Evolutionary conservation across 2,888 invertebrate genomes (phyloP).

Genomic region (Ormyrus rosae): DNA sequence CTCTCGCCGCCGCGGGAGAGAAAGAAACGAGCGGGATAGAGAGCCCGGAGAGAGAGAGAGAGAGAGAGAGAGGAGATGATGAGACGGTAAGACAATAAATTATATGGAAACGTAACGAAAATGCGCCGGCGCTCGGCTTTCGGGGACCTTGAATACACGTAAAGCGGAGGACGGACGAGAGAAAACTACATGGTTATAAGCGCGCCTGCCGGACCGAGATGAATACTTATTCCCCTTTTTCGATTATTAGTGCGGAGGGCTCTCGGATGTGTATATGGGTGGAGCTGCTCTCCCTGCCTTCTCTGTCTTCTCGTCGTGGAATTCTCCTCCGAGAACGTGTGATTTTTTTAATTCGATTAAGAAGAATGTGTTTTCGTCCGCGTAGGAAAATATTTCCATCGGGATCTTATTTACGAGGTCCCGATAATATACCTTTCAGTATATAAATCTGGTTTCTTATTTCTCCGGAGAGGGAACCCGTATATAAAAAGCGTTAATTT

Average conservation of each 20-base stretch:
- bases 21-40: slow-evolving; percentile 33
- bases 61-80: slow-evolving; percentile 19
- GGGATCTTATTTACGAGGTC: background rate
- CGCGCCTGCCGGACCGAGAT: background rate
- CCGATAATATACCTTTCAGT: background rate
- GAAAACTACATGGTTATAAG: slow-evolving; percentile 10
- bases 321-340: slow-evolving; percentile 1
- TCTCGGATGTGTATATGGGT: background rate
- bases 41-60: slow-evolving; percentile 42
- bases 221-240: background rate
- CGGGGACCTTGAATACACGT: too few species aligned
- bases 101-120: slow-evolving; percentile 46
- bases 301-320: background rate
- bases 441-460: too few species aligned
- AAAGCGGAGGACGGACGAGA: background rate
- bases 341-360: background rate
- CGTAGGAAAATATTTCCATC: background rate
- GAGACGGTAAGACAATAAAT: slow-evolving; percentile 50
- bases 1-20: slow-evolving; percentile 23
- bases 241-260: background rate
- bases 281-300: background rate
- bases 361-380: slow-evolving; percentile 1
- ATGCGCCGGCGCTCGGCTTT: slow-evolving; percentile 5
- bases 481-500: too few species aligned
- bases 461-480: too few species aligned